phyloP scores from a whole-genome alignment of 1,140 invertebrate species.

The Geopemphigus sp. region DNA sequence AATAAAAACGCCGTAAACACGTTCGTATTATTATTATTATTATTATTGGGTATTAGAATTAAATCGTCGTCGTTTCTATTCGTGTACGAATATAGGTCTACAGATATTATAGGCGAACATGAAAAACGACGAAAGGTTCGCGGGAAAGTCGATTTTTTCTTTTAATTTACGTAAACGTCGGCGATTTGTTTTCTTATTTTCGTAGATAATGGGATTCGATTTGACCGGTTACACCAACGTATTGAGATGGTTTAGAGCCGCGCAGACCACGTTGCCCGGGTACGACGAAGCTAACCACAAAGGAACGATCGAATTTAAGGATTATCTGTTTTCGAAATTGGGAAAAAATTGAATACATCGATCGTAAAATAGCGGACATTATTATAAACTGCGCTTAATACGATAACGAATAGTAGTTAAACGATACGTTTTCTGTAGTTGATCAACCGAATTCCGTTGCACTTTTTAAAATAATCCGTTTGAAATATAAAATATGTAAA shows the following conservation, averaged over 20 bases:
- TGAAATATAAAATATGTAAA: too few relatives aligned
- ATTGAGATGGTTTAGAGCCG: conserved; percentile 18
- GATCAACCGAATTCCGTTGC: too few relatives aligned
- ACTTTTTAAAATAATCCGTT: background rate
- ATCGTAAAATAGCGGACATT: background rate
- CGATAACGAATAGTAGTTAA: background rate
- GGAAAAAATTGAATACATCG: background rate
- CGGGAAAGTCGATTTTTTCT: too few relatives aligned
- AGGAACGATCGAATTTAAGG: conserved; percentile 6
- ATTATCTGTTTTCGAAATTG: background rate
- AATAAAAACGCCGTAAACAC: too few relatives aligned
- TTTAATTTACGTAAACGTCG: too few relatives aligned
- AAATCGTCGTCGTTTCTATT: too few relatives aligned
- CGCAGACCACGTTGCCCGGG: background rate
- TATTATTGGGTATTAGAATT: too few relatives aligned
- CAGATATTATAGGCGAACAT: too few relatives aligned
- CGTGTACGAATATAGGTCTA: too few relatives aligned
- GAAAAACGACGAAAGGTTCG: too few relatives aligned
- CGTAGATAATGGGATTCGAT: conserved; percentile 24
- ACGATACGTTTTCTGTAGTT: background rate
- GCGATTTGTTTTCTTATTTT: background rate
- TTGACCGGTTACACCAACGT: conserved; percentile 12
- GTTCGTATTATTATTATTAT: background rate
- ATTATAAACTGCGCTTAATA: too few relatives aligned
- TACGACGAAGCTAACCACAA: conserved; percentile 33